phyloP scores from a whole-genome alignment of 2,797 vertebrate genomes.

The Rhynchotus rufescens region DNA sequence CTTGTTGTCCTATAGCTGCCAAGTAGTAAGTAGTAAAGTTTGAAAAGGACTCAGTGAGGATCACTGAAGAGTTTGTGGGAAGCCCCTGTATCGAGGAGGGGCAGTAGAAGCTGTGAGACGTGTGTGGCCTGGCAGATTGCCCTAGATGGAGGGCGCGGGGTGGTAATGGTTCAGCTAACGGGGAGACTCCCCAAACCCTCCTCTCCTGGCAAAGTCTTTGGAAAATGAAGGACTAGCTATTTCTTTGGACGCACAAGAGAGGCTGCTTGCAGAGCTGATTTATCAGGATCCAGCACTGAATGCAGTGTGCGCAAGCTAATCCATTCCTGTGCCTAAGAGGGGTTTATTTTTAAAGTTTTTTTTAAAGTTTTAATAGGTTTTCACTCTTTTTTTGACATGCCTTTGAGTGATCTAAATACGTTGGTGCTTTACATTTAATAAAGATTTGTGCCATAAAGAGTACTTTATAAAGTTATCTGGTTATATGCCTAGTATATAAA shows the following conservation, averaged over 20 bases:
- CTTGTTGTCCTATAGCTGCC: not conserved
- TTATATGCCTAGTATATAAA: not conserved
- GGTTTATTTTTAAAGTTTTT: not conserved
- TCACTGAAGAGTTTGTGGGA: not conserved
- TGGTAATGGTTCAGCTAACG: not conserved
- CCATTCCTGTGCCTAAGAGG: not conserved
- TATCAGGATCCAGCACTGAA: not conserved
- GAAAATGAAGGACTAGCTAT: not conserved
- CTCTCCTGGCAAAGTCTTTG: not conserved
- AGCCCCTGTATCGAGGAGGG: not conserved
- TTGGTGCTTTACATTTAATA: not conserved
- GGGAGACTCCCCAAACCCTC: not conserved
- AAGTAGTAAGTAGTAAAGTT: not conserved
- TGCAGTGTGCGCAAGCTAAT: not conserved
- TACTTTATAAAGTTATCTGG: not conserved
- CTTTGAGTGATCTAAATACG: too few species aligned
- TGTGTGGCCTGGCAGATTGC: accelerated
- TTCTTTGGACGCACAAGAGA: not conserved
- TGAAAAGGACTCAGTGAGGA: not conserved
- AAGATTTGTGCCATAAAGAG: not conserved
- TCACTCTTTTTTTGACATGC: not conserved
- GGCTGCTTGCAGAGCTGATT: not conserved
- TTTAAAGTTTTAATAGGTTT: not conserved
- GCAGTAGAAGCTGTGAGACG: not conserved
- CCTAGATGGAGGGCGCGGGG: not conserved